phyloP scores from a whole-genome alignment of 2,113 vertebrate genomes.

The Brachyistius frenatus region DNA sequence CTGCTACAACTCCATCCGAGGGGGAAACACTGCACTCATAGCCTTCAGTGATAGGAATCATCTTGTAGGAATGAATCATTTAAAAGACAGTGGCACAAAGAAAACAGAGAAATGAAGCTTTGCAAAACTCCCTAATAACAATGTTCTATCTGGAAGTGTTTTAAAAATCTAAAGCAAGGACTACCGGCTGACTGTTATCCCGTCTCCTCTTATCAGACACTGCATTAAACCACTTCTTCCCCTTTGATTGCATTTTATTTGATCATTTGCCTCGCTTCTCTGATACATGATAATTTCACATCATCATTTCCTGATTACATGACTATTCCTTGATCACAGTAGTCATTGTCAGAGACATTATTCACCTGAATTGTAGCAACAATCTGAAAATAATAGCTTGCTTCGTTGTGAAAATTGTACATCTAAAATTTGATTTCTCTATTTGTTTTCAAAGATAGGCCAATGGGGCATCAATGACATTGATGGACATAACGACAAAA shows the following conservation, averaged over 20 bases:
- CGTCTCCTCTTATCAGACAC: not conserved
- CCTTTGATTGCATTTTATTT: not conserved
- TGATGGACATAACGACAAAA: constrained; percentile 11
- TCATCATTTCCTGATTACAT: not conserved
- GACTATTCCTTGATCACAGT: not conserved
- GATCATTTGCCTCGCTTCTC: constrained; percentile 4
- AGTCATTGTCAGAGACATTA: no score
- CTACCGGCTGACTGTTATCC: not conserved
- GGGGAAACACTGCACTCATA: not conserved
- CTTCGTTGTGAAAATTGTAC: not conserved
- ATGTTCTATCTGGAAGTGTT: not conserved
- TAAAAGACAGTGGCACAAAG: no score
- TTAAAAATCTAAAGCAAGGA: constrained; percentile 5
- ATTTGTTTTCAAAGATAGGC: not conserved
- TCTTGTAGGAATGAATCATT: no score
- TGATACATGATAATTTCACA: not conserved
- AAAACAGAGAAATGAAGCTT: not conserved
- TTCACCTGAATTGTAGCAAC: not conserved
- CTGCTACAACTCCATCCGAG: no score
- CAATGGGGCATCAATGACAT: not conserved
- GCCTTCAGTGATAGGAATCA: not conserved
- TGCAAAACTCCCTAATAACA: not conserved
- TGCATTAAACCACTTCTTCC: no score
- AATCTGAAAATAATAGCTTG: not conserved
- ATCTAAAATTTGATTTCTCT: not conserved